These are phyloP conservation scores for Thysanoteuthis rhombus DNA, from an alignment of 2,888 invertebrate genomes.

Conservation along the genomic window DNA sequence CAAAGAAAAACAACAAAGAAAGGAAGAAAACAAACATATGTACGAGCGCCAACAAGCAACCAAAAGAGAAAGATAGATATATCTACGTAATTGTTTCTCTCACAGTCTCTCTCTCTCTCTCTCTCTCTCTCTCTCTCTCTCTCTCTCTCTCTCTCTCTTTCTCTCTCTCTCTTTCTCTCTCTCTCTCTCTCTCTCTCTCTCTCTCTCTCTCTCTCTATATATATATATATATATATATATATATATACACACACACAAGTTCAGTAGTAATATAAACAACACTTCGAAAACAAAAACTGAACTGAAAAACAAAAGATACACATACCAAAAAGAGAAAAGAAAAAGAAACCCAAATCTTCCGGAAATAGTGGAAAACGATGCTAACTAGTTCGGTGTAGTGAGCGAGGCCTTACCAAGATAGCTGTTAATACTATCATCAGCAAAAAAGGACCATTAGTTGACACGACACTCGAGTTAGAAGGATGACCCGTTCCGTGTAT, in stretches of 20 bases:
- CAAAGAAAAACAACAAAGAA: background rate
- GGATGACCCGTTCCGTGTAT: conserved; percentile 15
- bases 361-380: background rate
- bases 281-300: background rate
- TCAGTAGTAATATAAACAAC: background rate
- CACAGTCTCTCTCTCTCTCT: background rate
- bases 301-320: background rate
- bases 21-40: too few relatives aligned
- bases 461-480: background rate
- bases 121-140: background rate
- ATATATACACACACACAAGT: too few relatives aligned
- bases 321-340: background rate
- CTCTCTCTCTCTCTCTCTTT: background rate
- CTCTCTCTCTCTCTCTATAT: background rate
- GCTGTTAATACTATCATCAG: background rate
- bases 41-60: too few relatives aligned
- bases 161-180: too few relatives aligned
- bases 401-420: background rate
- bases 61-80: background rate
- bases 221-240: background rate
- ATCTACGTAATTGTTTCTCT: background rate
- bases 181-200: background rate
- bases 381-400: background rate
- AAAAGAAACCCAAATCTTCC: background rate
- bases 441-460: background rate